Evolutionary conservation across 2,113 vertebrate species (phyloP).

Genomic region (Lutjanus erythropterus): DNA sequence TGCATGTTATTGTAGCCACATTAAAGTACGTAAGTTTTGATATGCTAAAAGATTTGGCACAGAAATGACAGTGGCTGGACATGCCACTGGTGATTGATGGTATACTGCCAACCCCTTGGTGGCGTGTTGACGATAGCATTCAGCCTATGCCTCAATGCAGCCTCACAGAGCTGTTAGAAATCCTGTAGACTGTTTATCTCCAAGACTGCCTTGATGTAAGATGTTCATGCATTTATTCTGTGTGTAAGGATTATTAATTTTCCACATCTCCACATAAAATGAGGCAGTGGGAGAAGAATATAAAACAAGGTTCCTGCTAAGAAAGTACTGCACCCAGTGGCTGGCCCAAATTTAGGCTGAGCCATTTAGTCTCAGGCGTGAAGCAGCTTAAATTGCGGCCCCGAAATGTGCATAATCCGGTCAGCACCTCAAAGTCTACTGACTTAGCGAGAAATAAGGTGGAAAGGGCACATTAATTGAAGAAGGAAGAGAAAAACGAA

Average conservation of each 20-base stretch:
- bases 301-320: slow-evolving; percentile 6
- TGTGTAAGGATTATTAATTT: not conserved
- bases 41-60: too few species aligned
- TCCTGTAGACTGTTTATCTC: too few species aligned
- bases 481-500: slow-evolving; percentile 3
- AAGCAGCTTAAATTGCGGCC: slow-evolving; percentile 25
- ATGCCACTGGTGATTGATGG: too few species aligned
- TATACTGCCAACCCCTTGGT: too few species aligned
- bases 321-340: not conserved
- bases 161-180: too few species aligned
- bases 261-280: slow-evolving; percentile 9
- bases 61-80: too few species aligned
- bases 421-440: slow-evolving; percentile 32
- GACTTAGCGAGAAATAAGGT: slow-evolving; percentile 30
- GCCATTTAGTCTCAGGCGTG: slow-evolving; percentile 4
- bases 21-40: too few species aligned
- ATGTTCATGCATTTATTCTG: not conserved
- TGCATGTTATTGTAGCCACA: too few species aligned
- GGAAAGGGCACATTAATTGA: slow-evolving; percentile 21
- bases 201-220: not conserved
- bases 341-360: slow-evolving; percentile 20
- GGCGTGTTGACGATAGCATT: too few species aligned
- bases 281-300: not conserved
- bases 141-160: too few species aligned
- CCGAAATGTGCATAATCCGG: slow-evolving; percentile 48